Evolutionary conservation across 2,888 invertebrate genomes (phyloP).

Genomic region (Eristalinus aeneus): DNA sequence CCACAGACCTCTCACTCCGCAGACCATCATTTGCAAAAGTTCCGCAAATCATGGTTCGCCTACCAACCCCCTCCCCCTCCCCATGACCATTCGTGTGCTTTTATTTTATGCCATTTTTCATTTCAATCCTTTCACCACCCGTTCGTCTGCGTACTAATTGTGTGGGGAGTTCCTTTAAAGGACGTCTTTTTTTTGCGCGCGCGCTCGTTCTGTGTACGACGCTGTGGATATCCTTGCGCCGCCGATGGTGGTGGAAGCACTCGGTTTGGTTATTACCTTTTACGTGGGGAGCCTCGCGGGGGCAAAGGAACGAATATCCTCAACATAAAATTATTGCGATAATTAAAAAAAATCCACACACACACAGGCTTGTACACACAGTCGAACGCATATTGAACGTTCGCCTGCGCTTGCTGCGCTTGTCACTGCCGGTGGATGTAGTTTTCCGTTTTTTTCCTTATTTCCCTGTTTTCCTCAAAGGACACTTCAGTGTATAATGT

Average conservation of each 20-base stretch:
- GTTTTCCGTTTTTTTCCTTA: slow-evolving; percentile 13
- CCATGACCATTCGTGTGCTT: not conserved
- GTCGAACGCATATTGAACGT: slow-evolving; percentile 15
- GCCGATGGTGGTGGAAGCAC: slow-evolving; percentile 31
- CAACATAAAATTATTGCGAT: slow-evolving; percentile 70
- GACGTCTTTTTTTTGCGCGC: slow-evolving; percentile 24
- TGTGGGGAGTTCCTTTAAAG: slow-evolving; percentile 63
- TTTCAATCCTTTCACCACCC: slow-evolving; percentile 65
- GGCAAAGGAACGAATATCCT: slow-evolving; percentile 39
- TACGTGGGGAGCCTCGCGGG: slow-evolving; percentile 30
- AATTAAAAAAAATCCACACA: slow-evolving; percentile 57
- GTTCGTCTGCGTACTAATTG: slow-evolving; percentile 69
- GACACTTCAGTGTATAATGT: slow-evolving; percentile 63
- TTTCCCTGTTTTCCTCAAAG: slow-evolving; percentile 2
- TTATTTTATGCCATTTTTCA: slow-evolving; percentile 66
- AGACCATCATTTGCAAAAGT: slow-evolving; percentile 30
- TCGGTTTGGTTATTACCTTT: slow-evolving; percentile 67
- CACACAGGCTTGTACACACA: slow-evolving; percentile 30
- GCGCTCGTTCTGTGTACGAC: not conserved
- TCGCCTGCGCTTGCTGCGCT: not conserved
- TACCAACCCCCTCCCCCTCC: slow-evolving; percentile 7
- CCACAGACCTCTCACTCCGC: not conserved
- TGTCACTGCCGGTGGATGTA: slow-evolving; percentile 30
- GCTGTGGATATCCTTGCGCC: slow-evolving; percentile 44
- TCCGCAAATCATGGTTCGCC: slow-evolving; percentile 63